A percentile compares a stretch with the other conserved stretches of the same genome.
These are phyloP conservation scores for Brachypterus glaber DNA, from an alignment of 2,888 invertebrate species.

Conservation along the genomic window DNA sequence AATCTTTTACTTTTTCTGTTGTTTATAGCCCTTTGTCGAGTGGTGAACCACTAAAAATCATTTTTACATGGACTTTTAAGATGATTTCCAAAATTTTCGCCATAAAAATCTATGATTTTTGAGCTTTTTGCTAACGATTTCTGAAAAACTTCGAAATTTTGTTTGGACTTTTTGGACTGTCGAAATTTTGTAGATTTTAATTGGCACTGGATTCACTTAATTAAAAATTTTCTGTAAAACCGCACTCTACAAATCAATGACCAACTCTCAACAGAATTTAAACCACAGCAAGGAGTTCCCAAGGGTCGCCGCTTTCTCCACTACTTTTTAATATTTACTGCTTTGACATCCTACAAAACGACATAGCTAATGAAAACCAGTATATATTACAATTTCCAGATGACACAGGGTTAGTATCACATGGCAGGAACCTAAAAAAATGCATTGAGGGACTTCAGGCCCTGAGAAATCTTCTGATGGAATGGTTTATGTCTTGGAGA, in stretches of 20 bases:
- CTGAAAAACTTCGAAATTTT: too few relatives aligned
- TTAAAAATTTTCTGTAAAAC: neutral
- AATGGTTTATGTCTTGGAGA: conserved; percentile 9
- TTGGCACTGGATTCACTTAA: conserved; percentile 1
- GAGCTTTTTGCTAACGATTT: too few relatives aligned
- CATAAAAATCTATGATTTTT: too few relatives aligned
- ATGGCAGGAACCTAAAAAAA: neutral
- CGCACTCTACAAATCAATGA: neutral
- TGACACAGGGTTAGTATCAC: conserved; percentile 5
- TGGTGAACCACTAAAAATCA: too few relatives aligned
- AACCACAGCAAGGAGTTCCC: conserved; percentile 3
- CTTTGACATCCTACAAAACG: conserved; percentile 1
- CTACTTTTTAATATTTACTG: conserved; percentile 5
- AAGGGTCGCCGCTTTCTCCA: conserved; percentile 2
- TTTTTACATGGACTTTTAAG: too few relatives aligned
- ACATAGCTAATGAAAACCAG: conserved; percentile 2
- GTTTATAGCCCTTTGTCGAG: too few relatives aligned
- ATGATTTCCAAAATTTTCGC: too few relatives aligned
- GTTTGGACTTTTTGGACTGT: too few relatives aligned
- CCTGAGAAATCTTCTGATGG: conserved; percentile 1
- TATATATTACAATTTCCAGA: conserved; percentile 5
- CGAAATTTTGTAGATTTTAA: too few relatives aligned
- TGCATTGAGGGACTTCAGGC: conserved; percentile 1
- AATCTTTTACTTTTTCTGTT: too few relatives aligned
- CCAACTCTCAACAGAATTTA: conserved; percentile 1